These are phyloP conservation scores for Alloplasta piceator DNA, from an alignment of 2,888 invertebrate species.

Conservation along the genomic window DNA sequence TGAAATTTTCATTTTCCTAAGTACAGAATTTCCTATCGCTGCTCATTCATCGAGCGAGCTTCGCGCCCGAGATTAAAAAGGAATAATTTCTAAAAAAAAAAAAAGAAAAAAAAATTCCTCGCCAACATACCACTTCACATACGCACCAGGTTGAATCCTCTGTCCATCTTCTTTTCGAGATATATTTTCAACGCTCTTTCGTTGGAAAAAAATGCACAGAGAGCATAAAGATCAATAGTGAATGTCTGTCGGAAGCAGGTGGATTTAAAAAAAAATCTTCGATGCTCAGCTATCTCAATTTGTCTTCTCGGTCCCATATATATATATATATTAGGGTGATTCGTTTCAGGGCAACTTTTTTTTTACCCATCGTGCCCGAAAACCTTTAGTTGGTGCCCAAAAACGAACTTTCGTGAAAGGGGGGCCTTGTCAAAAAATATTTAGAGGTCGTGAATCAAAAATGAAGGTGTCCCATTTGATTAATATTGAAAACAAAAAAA, in stretches of 20 bases:
- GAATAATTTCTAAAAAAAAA: conserved; percentile 9
- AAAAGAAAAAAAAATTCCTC: conserved; percentile 3
- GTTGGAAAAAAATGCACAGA: neutral
- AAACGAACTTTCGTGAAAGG: no score
- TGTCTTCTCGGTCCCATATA: conserved; percentile 18
- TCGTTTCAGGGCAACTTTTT: no score
- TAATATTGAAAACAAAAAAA: no score
- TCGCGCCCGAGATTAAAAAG: neutral
- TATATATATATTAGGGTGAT: no score
- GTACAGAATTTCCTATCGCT: conserved; percentile 7
- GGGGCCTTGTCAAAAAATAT: no score
- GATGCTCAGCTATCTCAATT: conserved; percentile 48
- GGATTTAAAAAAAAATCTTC: conserved; percentile 21
- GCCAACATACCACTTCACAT: neutral
- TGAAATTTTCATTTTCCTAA: conserved; percentile 35
- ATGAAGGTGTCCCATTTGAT: no score
- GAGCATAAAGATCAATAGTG: conserved; percentile 1
- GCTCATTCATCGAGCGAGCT: conserved; percentile 10
- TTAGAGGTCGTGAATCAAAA: no score
- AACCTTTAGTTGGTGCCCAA: no score
- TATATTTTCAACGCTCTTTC: conserved; percentile 20
- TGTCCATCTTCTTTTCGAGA: neutral
- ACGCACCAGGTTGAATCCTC: neutral
- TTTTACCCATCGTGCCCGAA: no score
- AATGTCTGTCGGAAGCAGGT: conserved; percentile 2